Percentiles rank a stretch among this genome's conserved stretches.
These are phyloP conservation scores for Notarius quadriscutis DNA, from an alignment of 2,113 vertebrate species.

Conservation along the genomic window DNA sequence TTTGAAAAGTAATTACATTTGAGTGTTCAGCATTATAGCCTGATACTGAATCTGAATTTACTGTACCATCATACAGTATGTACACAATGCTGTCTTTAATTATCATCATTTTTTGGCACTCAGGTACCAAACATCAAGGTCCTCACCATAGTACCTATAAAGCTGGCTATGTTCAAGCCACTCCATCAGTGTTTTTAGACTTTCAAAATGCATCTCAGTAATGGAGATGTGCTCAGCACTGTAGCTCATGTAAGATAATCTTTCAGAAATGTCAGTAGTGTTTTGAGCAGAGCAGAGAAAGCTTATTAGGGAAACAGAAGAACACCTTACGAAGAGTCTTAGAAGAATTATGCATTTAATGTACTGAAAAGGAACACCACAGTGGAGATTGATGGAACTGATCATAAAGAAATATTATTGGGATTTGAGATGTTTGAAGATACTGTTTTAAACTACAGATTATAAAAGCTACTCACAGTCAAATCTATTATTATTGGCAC, in stretches of 20 bases:
- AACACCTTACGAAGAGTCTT: neutral
- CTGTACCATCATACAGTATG: neutral
- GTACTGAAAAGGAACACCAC: neutral
- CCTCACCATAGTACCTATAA: neutral
- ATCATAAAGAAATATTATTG: neutral
- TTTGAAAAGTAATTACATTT: conserved; percentile 3
- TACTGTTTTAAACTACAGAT: neutral
- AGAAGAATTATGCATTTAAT: neutral
- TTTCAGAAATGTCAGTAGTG: neutral
- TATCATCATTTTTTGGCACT: neutral
- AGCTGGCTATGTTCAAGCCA: neutral
- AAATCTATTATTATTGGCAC: neutral
- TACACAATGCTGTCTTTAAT: neutral
- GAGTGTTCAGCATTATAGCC: neutral
- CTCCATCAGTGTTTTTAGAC: neutral
- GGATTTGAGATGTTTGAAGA: neutral
- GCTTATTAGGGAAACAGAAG: neutral
- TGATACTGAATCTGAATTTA: neutral
- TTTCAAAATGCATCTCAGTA: neutral
- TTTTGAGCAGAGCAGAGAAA: conserved; percentile 1
- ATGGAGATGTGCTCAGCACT: neutral
- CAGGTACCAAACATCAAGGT: neutral
- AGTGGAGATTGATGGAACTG: neutral
- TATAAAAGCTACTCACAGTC: neutral
- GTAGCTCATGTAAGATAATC: conserved; percentile 1